Evolutionary conservation across 2,797 vertebrate species (phyloP).

Genomic region (Hemitrygon akajei): DNA sequence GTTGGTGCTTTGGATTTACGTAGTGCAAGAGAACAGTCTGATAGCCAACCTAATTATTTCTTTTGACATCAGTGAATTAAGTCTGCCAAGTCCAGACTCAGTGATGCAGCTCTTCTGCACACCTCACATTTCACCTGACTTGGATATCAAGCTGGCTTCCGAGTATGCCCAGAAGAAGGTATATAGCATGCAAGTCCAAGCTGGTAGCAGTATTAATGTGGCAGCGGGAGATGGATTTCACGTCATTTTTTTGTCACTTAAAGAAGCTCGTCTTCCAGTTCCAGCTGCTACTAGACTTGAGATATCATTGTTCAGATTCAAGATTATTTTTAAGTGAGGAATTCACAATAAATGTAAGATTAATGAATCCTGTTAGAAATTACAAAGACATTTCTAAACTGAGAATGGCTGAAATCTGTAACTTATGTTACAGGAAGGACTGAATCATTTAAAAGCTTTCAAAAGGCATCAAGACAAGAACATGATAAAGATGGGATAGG

Average conservation of each 20-base stretch:
- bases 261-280: background rate
- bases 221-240: background rate
- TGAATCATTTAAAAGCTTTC: background rate
- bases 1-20: background rate
- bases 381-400: no score
- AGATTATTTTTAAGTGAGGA: background rate
- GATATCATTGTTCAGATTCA: background rate
- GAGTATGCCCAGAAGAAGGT: background rate
- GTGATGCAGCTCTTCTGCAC: background rate
- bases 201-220: background rate
- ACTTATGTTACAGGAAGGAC: background rate
- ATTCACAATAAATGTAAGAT: background rate
- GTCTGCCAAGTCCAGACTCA: background rate
- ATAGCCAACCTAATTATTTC: background rate
- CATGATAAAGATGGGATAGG: background rate
- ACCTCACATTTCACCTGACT: background rate
- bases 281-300: background rate
- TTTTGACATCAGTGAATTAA: background rate
- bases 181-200: background rate
- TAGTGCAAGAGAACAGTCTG: background rate
- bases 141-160: background rate
- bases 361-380: no score
- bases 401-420: no score
- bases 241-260: background rate
- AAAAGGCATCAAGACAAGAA: no score